phyloP scores from a whole-genome alignment of 2,888 invertebrate genomes.

The Hymenopus coronatus region DNA sequence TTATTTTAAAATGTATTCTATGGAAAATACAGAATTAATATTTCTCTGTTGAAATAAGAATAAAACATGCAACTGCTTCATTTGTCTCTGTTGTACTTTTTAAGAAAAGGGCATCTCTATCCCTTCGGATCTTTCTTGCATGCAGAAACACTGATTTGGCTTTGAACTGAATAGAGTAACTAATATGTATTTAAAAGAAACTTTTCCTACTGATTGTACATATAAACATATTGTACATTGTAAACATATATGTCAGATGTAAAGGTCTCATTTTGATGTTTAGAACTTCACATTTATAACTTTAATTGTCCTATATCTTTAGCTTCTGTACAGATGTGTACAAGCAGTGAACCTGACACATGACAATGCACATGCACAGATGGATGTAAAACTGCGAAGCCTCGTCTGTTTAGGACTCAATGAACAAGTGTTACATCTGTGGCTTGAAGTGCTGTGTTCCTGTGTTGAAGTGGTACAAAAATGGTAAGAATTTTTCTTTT shows the following conservation, averaged over 20 bases:
- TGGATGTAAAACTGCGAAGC: conserved; percentile 97
- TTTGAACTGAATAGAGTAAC: too few species aligned
- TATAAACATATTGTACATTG: too few species aligned
- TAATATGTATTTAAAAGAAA: too few species aligned
- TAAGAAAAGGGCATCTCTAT: too few species aligned
- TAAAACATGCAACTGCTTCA: too few species aligned
- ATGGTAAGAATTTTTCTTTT: conserved; percentile 62
- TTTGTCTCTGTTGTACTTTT: too few species aligned
- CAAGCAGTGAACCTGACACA: conserved; percentile 95
- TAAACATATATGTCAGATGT: conserved; percentile 20
- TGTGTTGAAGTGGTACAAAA: conserved; percentile 92
- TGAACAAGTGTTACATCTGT: conserved; percentile 96
- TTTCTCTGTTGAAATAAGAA: too few species aligned
- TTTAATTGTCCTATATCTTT: conserved; percentile 38
- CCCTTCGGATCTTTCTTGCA: too few species aligned
- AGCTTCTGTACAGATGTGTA: conserved; percentile 87
- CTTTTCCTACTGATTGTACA: too few species aligned
- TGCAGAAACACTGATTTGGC: too few species aligned
- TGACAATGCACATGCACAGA: conserved; percentile 93
- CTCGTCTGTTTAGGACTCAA: conserved; percentile 94
- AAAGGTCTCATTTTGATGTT: conserved; percentile 24
- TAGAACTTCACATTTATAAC: background rate
- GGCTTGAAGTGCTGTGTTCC: conserved; percentile 97
- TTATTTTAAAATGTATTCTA: too few species aligned
- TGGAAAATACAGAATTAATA: too few species aligned